Evolutionary conservation across 1,140 invertebrate genomes (phyloP).

Genomic region (Paramacrobiotus metropolitanus): DNA sequence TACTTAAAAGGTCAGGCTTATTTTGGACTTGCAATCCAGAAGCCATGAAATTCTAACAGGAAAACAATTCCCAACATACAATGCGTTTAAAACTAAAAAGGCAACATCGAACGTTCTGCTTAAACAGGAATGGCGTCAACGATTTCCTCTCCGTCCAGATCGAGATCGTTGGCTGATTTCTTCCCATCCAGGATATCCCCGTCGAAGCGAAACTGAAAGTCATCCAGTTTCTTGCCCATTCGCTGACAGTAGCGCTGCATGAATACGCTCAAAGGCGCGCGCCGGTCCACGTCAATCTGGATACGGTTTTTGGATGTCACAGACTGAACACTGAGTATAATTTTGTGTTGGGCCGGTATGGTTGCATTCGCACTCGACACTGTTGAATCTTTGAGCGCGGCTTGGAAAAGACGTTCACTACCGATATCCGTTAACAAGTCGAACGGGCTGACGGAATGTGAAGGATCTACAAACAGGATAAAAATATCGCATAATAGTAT

Average conservation of each 20-base stretch:
- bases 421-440: background rate
- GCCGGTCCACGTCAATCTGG: background rate
- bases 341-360: background rate
- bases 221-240: background rate
- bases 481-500: background rate
- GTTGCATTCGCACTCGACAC: background rate
- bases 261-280: background rate
- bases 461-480: background rate
- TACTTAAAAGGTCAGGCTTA: background rate
- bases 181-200: background rate
- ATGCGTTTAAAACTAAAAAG: background rate
- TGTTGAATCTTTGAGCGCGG: background rate
- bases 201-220: background rate
- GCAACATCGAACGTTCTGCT: background rate
- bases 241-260: background rate
- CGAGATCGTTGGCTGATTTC: background rate
- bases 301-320: background rate
- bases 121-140: background rate
- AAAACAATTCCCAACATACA: background rate
- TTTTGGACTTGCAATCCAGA: background rate
- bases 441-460: background rate
- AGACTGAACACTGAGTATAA: background rate
- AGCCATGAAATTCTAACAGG: background rate
- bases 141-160: background rate
- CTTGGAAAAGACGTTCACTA: background rate